Percentiles rank a stretch among this genome's conserved stretches.
These are phyloP conservation scores for Pyrochroa serraticornis DNA, from an alignment of 2,888 invertebrate genomes.

Conservation along the genomic window DNA sequence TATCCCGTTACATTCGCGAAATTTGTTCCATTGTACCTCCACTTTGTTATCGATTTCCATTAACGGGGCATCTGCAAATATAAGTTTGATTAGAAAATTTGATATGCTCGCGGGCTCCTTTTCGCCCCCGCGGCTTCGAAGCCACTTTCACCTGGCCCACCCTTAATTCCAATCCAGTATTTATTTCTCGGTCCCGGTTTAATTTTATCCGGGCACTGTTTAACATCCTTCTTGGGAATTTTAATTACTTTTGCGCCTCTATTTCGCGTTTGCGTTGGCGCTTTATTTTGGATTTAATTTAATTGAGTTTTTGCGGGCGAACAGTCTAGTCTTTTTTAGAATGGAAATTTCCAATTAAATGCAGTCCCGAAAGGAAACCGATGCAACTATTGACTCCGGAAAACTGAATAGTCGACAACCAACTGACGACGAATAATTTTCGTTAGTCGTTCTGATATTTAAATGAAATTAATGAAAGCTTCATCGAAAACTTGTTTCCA, in stretches of 20 bases:
- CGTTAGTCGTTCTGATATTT: too few species aligned
- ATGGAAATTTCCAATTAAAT: background rate
- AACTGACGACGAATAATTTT: too few species aligned
- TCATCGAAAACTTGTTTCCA: too few species aligned
- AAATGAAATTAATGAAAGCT: too few species aligned
- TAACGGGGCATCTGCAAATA: background rate
- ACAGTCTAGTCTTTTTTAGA: background rate
- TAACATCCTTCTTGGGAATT: slow-evolving; percentile 54
- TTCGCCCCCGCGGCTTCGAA: background rate
- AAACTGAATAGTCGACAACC: too few species aligned
- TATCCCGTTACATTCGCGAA: slow-evolving; percentile 4
- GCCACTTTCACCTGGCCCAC: slow-evolving; percentile 28
- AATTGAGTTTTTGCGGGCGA: slow-evolving; percentile 43
- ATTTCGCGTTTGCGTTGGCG: slow-evolving; percentile 49
- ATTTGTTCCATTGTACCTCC: slow-evolving; percentile 2
- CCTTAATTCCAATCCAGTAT: slow-evolving; percentile 53
- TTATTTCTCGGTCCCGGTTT: slow-evolving; percentile 53
- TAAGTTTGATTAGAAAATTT: slow-evolving; percentile 25
- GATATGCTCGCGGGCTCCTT: slow-evolving; percentile 11
- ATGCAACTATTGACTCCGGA: too few species aligned
- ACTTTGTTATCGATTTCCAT: background rate
- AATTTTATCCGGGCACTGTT: slow-evolving; percentile 53
- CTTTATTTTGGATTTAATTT: slow-evolving; percentile 45
- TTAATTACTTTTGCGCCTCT: slow-evolving; percentile 55
- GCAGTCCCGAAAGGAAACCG: too few species aligned